Percentiles rank a stretch among this genome's conserved stretches.
Conservation (phyloP, 2,797 vertebrate species). For the Pogoniulus pusillus region DNA sequence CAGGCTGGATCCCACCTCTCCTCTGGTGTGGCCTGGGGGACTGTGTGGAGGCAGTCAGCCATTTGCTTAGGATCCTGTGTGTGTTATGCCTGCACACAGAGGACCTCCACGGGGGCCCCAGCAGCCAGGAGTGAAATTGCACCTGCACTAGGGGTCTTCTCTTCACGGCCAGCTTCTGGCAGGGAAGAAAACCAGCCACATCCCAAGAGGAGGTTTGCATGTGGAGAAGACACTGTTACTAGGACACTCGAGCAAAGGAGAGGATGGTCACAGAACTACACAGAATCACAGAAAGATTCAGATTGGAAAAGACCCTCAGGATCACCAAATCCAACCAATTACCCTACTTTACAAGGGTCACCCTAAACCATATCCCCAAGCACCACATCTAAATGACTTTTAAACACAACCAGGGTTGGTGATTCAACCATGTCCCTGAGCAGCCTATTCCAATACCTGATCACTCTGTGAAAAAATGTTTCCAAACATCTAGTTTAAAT, state of each 20-base stretch:
- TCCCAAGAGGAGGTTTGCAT: not conserved
- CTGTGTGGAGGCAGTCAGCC: accelerated
- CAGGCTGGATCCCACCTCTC: not conserved
- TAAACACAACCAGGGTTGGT: no score
- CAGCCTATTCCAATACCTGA: no score
- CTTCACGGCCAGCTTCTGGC: not conserved
- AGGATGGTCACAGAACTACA: not conserved
- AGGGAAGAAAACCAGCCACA: not conserved
- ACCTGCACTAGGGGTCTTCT: not conserved
- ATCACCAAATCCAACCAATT: no score
- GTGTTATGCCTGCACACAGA: not conserved
- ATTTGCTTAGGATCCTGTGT: accelerated
- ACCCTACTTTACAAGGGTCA: no score
- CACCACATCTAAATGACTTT: no score
- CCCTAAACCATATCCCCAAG: no score
- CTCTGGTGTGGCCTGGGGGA: not conserved
- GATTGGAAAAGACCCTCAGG: no score
- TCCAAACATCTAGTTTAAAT: no score
- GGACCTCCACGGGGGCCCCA: not conserved
- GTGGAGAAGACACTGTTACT: not conserved
- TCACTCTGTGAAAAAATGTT: no score
- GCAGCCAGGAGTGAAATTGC: not conserved
- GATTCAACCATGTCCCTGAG: no score
- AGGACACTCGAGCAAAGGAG: not conserved
- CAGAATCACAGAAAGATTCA: no score